Evolutionary conservation across 1,140 invertebrate species (phyloP).

Genomic region (Caenorhabditis latens): DNA sequence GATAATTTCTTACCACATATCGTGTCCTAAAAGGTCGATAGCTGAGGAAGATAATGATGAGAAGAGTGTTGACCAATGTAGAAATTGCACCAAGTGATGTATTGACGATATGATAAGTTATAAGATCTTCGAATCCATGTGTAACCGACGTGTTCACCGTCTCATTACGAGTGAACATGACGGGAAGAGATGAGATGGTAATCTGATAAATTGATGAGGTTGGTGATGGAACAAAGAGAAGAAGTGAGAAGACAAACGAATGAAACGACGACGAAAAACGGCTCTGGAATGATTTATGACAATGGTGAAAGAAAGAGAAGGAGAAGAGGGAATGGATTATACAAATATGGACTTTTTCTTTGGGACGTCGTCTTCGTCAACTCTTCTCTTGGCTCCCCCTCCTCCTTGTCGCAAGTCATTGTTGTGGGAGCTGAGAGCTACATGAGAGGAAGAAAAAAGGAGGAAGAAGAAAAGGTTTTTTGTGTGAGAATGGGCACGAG

Average conservation of each 20-base stretch:
- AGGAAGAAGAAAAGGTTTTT: constrained; percentile 37
- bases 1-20: constrained; percentile 57
- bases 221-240: neutral
- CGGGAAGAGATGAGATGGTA: neutral
- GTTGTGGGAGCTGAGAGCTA: constrained; percentile 39
- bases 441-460: constrained; percentile 26
- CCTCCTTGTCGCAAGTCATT: constrained; percentile 32
- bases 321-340: constrained; percentile 38
- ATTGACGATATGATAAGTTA: constrained; percentile 61
- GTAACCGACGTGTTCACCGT: constrained; percentile 53
- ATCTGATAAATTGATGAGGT: neutral
- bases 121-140: constrained; percentile 44
- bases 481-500: constrained; percentile 52
- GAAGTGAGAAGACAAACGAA: neutral
- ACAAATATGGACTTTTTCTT: constrained; percentile 52
- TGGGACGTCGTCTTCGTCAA: constrained; percentile 8
- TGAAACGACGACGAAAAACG: neutral
- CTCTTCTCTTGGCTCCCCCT: neutral
- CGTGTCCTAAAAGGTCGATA: constrained; percentile 47
- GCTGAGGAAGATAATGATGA: constrained; percentile 58
- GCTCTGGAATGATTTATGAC: constrained; percentile 29
- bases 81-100: constrained; percentile 53
- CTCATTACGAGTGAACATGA: constrained; percentile 49
- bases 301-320: neutral
- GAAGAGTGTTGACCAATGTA: constrained; percentile 52